phyloP scores from a whole-genome alignment of 2,113 vertebrate species.

The Calidris pugnax region DNA sequence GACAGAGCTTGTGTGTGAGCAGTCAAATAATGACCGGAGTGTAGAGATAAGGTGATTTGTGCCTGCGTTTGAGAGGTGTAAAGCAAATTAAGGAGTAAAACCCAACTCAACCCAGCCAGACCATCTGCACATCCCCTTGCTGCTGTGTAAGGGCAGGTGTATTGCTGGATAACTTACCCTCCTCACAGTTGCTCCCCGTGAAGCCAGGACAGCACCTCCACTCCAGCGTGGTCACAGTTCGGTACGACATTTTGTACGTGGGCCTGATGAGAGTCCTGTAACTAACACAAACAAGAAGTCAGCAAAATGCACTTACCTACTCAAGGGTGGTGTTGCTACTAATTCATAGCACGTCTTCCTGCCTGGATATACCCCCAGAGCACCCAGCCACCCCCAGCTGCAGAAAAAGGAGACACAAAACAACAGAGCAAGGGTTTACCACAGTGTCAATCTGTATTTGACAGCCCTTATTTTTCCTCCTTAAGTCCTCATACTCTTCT shows the following conservation, averaged over 20 bases:
- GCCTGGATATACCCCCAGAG: background rate
- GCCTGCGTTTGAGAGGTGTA: background rate
- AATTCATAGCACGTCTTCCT: background rate
- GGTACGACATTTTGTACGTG: slow-evolving; percentile 87
- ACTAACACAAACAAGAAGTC: slow-evolving; percentile 79
- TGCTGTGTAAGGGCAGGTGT: background rate
- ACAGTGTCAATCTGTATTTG: fast-evolving
- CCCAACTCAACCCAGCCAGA: background rate
- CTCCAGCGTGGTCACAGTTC: slow-evolving; percentile 88
- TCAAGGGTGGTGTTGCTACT: fast-evolving
- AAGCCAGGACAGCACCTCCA: slow-evolving; percentile 95
- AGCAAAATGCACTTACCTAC: background rate
- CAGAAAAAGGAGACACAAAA: background rate
- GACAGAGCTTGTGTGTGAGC: background rate
- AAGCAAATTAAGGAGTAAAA: background rate
- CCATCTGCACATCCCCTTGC: background rate
- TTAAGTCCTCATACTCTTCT: background rate
- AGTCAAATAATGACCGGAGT: background rate
- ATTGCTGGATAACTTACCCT: slow-evolving; percentile 76
- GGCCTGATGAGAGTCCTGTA: slow-evolving; percentile 94
- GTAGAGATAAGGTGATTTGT: background rate
- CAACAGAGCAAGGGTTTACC: background rate
- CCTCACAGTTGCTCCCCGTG: slow-evolving; percentile 85
- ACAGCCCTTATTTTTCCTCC: background rate
- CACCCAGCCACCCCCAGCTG: background rate